phyloP scores from a whole-genome alignment of 1,140 invertebrate species.

The Drosophila bipectinata region DNA sequence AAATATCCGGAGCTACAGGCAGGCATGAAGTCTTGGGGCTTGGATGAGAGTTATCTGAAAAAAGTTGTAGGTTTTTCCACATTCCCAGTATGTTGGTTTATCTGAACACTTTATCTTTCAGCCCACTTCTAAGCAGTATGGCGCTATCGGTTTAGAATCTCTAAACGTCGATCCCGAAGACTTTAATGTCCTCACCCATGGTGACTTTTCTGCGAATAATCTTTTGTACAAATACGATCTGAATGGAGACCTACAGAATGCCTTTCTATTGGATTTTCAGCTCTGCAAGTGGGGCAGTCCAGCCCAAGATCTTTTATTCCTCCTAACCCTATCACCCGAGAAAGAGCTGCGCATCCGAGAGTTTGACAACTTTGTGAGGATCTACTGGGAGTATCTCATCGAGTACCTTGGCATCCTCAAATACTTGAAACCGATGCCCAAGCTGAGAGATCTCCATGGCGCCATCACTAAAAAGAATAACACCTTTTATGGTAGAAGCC shows the following conservation, averaged over 20 bases:
- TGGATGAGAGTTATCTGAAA: slow-evolving; percentile 52
- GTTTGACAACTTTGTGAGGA: slow-evolving; percentile 60
- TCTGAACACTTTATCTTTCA: neutral
- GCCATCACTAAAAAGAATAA: slow-evolving; percentile 65
- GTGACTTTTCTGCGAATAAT: slow-evolving; percentile 85
- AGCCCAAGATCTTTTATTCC: slow-evolving; percentile 79
- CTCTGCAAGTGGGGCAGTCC: slow-evolving; percentile 75
- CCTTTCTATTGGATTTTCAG: slow-evolving; percentile 84
- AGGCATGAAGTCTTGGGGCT: slow-evolving; percentile 60
- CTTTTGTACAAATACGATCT: slow-evolving; percentile 80
- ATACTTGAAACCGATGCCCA: slow-evolving; percentile 69
- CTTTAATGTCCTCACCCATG: slow-evolving; percentile 87
- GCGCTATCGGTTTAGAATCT: slow-evolving; percentile 13
- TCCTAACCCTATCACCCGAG: slow-evolving; percentile 58
- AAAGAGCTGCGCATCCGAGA: slow-evolving; percentile 47
- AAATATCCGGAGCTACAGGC: slow-evolving; percentile 34
- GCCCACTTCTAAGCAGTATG: slow-evolving; percentile 57
- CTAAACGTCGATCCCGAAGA: slow-evolving; percentile 77
- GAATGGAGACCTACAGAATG: slow-evolving; percentile 40
- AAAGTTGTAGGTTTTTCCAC: slow-evolving; percentile 53
- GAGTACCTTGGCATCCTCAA: slow-evolving; percentile 52
- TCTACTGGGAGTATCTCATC: slow-evolving; percentile 64
- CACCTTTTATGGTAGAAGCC: slow-evolving; percentile 49
- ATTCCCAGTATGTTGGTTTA: no score
- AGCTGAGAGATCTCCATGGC: slow-evolving; percentile 69